Evolutionary conservation across 2,888 invertebrate species (phyloP), one percentile per base, ranked within the genome.

Genomic region (Encarsia formosa): DNA sequence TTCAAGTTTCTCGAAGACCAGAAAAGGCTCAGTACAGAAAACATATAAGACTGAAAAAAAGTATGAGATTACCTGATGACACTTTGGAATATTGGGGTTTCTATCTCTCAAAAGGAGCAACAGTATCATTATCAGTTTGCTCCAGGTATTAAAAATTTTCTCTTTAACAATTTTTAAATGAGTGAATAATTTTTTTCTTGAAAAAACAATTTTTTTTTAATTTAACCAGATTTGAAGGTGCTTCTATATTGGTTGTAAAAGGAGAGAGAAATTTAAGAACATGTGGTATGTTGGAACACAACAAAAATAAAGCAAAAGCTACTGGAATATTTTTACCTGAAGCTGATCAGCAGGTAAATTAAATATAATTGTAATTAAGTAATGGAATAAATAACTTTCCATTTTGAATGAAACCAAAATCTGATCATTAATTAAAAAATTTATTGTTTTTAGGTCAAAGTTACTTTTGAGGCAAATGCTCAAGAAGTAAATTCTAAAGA

Each of bases 71-170:
- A 57, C 89, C 88, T 0, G 91, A 91, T 70, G 91, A 91, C 64
- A 89, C 90, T 9, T 74, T 91, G 29, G 91, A 91, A 71, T 91
- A 91, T 71, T 91, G 90, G 90, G 90, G 91, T 3, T 91, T 91
- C 75, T 91, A 87, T 75, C 76, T 91, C 40, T 76, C 88, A 42
- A 82, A 84, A 72, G 90, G 89, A 20, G 88, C 91, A 2, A 81
- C 81, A 11, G 89, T 91, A 2, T 81, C 82, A 59, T 75, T 91
- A 20, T 86, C 87, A 65, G 86, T 87, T 38, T 91, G 91, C 69
- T 90, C 91, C 11, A 81, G 86, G 67, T 86, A 81, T 15, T 4
- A 32, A 44, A n/a, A n/a, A 45, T 23, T 49, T 45, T 35, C 24
- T n/a, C n/a, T 22, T 32, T 31, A 31, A 20, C 13, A 20, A 26